A percentile compares a stretch with the other conserved stretches of the same genome.
These are phyloP conservation scores for Timandra comae DNA, from an alignment of 2,888 invertebrate genomes.

Conservation along the genomic window DNA sequence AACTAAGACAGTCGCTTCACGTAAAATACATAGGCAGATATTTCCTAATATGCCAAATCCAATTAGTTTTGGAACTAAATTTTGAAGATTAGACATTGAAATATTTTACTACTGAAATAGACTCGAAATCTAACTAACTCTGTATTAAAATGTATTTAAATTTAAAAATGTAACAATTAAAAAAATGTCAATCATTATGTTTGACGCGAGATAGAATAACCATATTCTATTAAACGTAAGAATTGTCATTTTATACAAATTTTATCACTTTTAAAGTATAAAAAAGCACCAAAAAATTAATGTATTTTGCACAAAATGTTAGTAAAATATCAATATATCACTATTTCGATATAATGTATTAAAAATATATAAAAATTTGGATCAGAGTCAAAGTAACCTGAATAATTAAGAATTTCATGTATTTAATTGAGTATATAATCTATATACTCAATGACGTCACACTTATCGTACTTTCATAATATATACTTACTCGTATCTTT, in stretches of 20 bases:
- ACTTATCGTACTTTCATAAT: too few species aligned
- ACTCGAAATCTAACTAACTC: too few species aligned
- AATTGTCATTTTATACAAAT: conserved; percentile 14
- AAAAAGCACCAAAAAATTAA: conserved; percentile 7
- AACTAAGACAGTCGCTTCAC: too few species aligned
- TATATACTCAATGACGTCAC: background rate
- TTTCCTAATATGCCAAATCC: too few species aligned
- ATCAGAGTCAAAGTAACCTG: conserved; percentile 65
- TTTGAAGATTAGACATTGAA: too few species aligned
- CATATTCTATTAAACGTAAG: conserved; percentile 39
- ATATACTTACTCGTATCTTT: too few species aligned
- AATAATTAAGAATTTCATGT: conserved; percentile 38
- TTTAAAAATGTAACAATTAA: conserved; percentile 5
- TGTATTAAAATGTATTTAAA: conserved; percentile 1
- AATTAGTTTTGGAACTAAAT: too few species aligned
- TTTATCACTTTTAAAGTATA: background rate
- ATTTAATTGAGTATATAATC: conserved; percentile 20
- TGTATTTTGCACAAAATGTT: conserved; percentile 1
- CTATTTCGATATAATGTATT: background rate
- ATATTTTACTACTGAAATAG: too few species aligned
- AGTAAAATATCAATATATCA: too few species aligned
- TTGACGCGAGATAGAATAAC: conserved; percentile 65
- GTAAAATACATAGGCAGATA: too few species aligned
- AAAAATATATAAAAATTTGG: conserved; percentile 6
- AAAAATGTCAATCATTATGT: conserved; percentile 46